phyloP scores from a whole-genome alignment of 2,888 invertebrate species.

The Eulithis prunata region DNA sequence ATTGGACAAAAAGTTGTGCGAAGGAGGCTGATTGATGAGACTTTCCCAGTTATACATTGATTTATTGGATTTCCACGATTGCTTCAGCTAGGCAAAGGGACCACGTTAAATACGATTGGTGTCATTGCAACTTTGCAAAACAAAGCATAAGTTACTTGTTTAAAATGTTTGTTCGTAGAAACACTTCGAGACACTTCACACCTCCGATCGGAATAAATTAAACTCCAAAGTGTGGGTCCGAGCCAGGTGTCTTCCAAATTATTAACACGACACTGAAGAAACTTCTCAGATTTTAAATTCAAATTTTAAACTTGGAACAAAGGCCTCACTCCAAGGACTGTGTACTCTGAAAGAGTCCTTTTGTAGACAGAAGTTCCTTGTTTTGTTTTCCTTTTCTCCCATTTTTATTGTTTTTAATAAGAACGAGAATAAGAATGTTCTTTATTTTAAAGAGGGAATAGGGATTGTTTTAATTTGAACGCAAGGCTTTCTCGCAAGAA shows the following conservation, averaged over 20 bases:
- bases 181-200: constrained; percentile 24
- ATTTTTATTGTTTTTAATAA: constrained; percentile 45
- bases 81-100: not conserved
- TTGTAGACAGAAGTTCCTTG: constrained; percentile 44
- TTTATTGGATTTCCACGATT: constrained; percentile 24
- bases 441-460: constrained; percentile 27
- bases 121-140: too few species aligned
- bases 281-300: constrained; percentile 76
- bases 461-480: constrained; percentile 28
- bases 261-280: constrained; percentile 69
- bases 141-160: not conserved
- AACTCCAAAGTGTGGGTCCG: constrained; percentile 25
- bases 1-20: constrained; percentile 20
- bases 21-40: constrained; percentile 28
- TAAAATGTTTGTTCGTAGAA: constrained; percentile 6
- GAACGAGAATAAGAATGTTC: constrained; percentile 35
- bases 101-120: constrained; percentile 1
- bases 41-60: constrained; percentile 27
- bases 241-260: constrained; percentile 72
- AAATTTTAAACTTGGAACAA: constrained; percentile 62
- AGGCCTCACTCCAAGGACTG: constrained; percentile 42
- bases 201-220: constrained; percentile 33
- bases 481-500: constrained; percentile 13
- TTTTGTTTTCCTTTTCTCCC: constrained; percentile 48
- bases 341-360: constrained; percentile 36